Evolutionary conservation across 2,797 vertebrate species (phyloP).

Genomic region (Buceros bicornis): DNA sequence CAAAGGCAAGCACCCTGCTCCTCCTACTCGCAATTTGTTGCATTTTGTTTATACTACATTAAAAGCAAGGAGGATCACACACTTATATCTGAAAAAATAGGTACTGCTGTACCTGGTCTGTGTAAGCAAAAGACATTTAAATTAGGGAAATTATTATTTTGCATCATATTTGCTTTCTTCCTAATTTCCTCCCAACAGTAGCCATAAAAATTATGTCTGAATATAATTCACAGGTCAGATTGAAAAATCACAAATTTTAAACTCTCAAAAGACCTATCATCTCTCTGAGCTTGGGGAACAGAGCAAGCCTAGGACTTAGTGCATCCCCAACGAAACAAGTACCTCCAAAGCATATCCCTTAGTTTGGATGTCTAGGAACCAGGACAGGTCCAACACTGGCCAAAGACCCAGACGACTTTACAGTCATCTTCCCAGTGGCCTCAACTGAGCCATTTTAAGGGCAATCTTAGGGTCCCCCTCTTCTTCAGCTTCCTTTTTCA

Average conservation of each 20-base stretch:
- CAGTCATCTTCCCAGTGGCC: neutral
- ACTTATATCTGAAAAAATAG: neutral
- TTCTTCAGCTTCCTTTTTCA: neutral
- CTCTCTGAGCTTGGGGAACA: neutral
- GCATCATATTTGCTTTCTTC: neutral
- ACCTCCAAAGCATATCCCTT: neutral
- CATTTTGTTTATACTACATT: rapidly evolving
- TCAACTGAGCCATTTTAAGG: neutral
- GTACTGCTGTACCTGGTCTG: neutral
- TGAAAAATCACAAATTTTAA: neutral
- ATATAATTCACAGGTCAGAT: neutral
- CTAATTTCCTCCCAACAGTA: neutral
- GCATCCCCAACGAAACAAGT: rapidly evolving
- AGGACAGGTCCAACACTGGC: neutral
- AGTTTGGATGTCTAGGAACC: neutral
- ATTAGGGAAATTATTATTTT: neutral
- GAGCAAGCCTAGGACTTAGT: neutral
- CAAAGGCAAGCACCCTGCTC: neutral
- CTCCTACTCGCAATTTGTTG: neutral
- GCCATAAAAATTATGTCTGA: neutral
- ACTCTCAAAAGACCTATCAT: neutral
- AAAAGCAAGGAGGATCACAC: neutral
- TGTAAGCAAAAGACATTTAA: neutral
- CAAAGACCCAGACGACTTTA: neutral
- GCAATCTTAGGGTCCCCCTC: neutral